Evolutionary conservation across 2,113 vertebrate species (phyloP).

Genomic region (Panthera leo): DNA sequence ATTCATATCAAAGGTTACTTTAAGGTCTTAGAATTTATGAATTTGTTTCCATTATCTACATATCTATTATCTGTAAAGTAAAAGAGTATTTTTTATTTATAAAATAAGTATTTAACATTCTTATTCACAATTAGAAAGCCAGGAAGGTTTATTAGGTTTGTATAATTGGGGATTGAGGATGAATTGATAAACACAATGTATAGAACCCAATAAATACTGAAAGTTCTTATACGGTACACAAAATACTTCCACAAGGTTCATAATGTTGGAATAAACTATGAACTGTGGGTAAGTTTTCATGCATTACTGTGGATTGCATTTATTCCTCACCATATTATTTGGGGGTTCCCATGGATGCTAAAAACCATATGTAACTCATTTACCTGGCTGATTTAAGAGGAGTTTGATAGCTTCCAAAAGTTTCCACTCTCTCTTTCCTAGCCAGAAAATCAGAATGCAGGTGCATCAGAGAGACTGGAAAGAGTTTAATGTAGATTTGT

Average conservation of each 20-base stretch:
- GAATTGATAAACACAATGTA: neutral
- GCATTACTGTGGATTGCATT: neutral
- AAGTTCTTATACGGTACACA: neutral
- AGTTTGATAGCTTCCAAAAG: slow-evolving; percentile 51
- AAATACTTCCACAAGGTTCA: slow-evolving; percentile 13
- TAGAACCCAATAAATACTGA: neutral
- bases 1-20: neutral
- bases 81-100: neutral
- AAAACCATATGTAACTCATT: slow-evolving; percentile 64
- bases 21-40: neutral
- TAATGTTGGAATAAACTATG: neutral
- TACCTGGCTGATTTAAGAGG: slow-evolving; percentile 63
- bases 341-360: slow-evolving; percentile 2
- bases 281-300: neutral
- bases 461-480: slow-evolving; percentile 1
- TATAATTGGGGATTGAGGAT: neutral
- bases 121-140: slow-evolving; percentile 1
- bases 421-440: slow-evolving; percentile 46
- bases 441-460: slow-evolving; percentile 56
- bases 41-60: neutral
- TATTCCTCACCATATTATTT: neutral
- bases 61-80: neutral
- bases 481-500: neutral
- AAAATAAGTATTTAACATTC: neutral
- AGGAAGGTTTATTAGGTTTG: neutral